phyloP scores from a whole-genome alignment of 1,140 invertebrate genomes.

The Zaprionus gabonicus region DNA sequence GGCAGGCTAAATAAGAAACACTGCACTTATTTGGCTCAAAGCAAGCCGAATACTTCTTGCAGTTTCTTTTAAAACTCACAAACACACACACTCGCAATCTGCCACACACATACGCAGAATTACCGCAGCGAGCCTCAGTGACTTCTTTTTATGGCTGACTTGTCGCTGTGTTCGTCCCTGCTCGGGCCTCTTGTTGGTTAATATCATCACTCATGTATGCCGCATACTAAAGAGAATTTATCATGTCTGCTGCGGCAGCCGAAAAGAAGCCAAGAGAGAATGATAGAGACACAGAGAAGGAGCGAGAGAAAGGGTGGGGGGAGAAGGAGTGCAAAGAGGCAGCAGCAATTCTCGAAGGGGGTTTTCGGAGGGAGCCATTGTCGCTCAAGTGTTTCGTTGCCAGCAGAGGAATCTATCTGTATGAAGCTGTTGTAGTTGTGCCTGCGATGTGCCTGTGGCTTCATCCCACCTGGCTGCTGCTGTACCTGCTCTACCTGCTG shows the following conservation, averaged over 20 bases:
- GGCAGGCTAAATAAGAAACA: background rate
- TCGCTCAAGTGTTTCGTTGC: slow-evolving; percentile 70
- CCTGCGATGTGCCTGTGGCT: slow-evolving; percentile 2
- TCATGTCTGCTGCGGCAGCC: slow-evolving; percentile 74
- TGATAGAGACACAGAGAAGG: slow-evolving; percentile 26
- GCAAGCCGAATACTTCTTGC: background rate
- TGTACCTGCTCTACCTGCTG: slow-evolving; percentile 22
- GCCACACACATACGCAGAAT: background rate
- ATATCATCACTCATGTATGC: slow-evolving; percentile 82
- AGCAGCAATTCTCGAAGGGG: slow-evolving; percentile 18
- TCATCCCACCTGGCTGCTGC: slow-evolving; percentile 35
- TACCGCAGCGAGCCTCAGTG: background rate
- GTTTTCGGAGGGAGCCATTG: slow-evolving; percentile 44
- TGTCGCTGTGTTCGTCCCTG: slow-evolving; percentile 2
- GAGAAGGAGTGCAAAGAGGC: background rate
- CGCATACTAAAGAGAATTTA: slow-evolving; percentile 82
- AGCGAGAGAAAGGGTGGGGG: background rate
- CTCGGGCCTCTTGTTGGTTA: slow-evolving; percentile 69
- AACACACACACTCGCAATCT: background rate
- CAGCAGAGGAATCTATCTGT: slow-evolving; percentile 25
- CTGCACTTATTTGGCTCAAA: background rate
- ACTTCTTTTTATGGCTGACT: slow-evolving; percentile 26
- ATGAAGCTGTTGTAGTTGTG: slow-evolving; percentile 2
- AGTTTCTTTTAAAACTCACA: background rate
- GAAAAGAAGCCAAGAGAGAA: slow-evolving; percentile 19